Evolutionary conservation across 2,113 vertebrate genomes (phyloP).

Genomic region (Rhabdornis inornatus): DNA sequence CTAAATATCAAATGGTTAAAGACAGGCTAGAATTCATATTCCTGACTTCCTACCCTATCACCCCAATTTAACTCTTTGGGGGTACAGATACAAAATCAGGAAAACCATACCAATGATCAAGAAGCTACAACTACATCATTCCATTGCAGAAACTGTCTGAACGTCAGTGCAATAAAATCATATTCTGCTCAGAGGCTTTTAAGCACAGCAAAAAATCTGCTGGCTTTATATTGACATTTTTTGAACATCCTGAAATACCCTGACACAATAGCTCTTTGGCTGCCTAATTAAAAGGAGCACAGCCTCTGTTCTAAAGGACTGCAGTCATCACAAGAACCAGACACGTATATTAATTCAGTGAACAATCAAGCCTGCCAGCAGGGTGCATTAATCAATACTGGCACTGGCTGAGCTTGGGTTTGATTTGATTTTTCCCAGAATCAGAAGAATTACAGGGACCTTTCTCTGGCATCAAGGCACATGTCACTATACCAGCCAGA

Average conservation of each 20-base stretch:
- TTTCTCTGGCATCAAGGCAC: background rate
- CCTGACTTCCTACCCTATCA: background rate
- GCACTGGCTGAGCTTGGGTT: background rate
- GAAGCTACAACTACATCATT: background rate
- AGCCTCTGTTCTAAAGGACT: conserved; percentile 12
- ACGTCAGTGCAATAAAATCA: background rate
- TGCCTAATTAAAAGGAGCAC: conserved; percentile 35
- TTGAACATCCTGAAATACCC: conserved; percentile 8
- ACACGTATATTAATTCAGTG: background rate
- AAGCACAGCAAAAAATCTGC: conserved; percentile 14
- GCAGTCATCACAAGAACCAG: background rate
- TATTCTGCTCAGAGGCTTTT: background rate
- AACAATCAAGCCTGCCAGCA: conserved; percentile 11
- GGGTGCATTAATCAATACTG: conserved; percentile 30
- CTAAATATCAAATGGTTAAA: background rate
- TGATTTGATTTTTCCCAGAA: conserved; percentile 38
- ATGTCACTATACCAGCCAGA: background rate
- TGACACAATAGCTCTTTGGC: background rate
- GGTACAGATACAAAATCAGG: background rate
- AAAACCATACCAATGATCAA: background rate
- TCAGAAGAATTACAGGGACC: background rate
- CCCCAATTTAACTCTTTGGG: background rate
- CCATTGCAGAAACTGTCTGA: background rate
- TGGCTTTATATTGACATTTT: conserved; percentile 8
- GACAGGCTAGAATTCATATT: background rate